A percentile compares a stretch with the other conserved stretches of the same genome.
These are phyloP conservation scores for Trissonchulus sp. DNA, from an alignment of 2,888 invertebrate species.

Conservation along the genomic window DNA sequence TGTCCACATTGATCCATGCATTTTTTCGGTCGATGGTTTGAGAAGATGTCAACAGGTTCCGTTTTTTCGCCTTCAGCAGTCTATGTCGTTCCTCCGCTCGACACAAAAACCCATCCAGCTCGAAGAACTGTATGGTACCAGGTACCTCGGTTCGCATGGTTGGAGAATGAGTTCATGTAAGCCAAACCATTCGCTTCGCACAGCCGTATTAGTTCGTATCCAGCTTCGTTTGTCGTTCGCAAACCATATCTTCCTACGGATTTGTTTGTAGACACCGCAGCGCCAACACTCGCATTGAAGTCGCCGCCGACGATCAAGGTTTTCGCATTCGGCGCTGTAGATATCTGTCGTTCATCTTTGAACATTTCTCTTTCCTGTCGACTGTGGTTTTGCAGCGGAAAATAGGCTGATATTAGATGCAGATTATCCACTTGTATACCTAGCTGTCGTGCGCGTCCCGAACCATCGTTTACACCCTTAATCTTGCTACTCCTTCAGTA, in stretches of 20 bases:
- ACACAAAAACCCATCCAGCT: background rate
- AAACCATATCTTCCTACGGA: conserved; percentile 3
- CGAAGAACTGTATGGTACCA: conserved; percentile 10
- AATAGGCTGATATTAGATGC: background rate
- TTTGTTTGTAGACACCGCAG: background rate
- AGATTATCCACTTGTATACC: background rate
- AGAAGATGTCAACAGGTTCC: background rate
- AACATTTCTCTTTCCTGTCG: background rate
- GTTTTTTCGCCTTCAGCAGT: conserved; percentile 3
- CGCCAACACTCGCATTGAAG: background rate
- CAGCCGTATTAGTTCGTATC: background rate
- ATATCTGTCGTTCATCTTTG: background rate
- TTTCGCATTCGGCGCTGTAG: background rate
- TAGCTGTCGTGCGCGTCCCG: background rate
- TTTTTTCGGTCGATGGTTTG: conserved; percentile 6
- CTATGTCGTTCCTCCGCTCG: conserved; percentile 10
- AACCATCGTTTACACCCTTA: background rate
- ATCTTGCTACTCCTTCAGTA: background rate
- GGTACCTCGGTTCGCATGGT: conserved; percentile 4
- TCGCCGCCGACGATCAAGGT: conserved; percentile 16
- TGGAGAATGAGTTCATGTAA: conserved; percentile 1
- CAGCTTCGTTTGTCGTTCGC: conserved; percentile 8
- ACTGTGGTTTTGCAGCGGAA: conserved; percentile 7
- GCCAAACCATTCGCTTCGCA: conserved; percentile 15
- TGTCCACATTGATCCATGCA: background rate